A percentile compares a stretch with the other conserved stretches of the same genome.
Evolutionary conservation across 2,797 vertebrate genomes (phyloP).

Genomic region (Melopsittacus undulatus): DNA sequence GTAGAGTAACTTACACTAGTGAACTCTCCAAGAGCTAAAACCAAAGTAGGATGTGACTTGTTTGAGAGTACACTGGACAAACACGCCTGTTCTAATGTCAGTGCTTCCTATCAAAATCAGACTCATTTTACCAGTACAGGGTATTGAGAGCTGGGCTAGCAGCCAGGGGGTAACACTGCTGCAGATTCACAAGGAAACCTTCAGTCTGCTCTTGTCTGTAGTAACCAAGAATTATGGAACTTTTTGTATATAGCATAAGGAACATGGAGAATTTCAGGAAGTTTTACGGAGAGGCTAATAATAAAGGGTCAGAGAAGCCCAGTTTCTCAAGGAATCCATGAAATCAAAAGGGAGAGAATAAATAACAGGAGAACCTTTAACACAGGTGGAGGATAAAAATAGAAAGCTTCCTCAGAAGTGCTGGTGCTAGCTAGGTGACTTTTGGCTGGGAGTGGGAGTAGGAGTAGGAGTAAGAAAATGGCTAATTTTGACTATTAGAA

Average conservation of each 20-base stretch:
- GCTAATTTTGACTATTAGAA: background rate
- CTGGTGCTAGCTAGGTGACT: background rate
- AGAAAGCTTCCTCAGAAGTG: background rate
- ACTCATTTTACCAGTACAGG: background rate
- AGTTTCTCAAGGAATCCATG: background rate
- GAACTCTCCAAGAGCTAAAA: slow-evolving; percentile 53
- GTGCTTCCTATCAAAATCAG: background rate
- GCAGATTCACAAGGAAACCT: background rate
- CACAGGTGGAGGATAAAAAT: background rate
- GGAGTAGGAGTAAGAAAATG: background rate
- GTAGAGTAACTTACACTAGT: slow-evolving; percentile 16
- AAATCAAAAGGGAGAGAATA: background rate
- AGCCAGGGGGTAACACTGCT: background rate
- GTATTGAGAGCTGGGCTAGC: background rate
- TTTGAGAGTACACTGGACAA: background rate
- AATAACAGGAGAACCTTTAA: background rate
- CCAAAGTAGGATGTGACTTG: background rate
- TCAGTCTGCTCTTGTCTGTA: background rate
- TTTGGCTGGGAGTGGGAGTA: background rate
- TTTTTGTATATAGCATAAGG: background rate
- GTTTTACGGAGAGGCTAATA: background rate
- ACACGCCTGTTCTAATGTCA: slow-evolving; percentile 10
- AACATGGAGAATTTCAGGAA: background rate
- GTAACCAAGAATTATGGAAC: background rate
- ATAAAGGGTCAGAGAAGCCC: background rate